Base-by-base conservation (phyloP, 2,113 vertebrate genomes). In the Tapirus terrestris region DNA sequence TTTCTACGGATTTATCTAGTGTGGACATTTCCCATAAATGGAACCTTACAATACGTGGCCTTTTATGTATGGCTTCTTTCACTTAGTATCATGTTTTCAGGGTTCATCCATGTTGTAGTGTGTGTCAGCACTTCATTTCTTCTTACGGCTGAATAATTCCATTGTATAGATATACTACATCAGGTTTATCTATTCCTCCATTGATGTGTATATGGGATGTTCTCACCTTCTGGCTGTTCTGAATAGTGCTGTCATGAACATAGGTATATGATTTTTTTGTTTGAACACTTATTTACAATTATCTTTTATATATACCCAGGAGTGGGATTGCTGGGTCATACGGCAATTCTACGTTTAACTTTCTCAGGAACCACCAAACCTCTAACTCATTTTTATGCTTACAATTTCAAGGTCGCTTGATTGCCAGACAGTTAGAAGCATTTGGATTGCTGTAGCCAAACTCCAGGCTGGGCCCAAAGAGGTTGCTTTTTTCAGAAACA, bases 401-500 rank as follows among this genome's bases (percentile, higher is more conserved):
- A 70, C 4, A 60, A 21, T 87, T 94, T 84, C 76, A 96, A 95
- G 75, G 86, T 25, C 1, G 72, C 83, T 96, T 60, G 58, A 85
- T 86, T 23, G 79, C 31, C 53, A 87, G 18, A 68, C 48, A 68
- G 70, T 95, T 94, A 91, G 58, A 21, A 65, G 86, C n/a, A 79
- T 21, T 1, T 36, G 51, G 53, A 56, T 12, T 29, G 16, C 68
- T 83, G 43, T 2, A 87, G 70, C 20, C 45, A 72, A 87, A 73
- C 27, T 29, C 33, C 43, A 60, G 77, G 29, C 17, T 4, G 18
- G 65, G 65, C 60, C 70, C 43, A 14, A 76, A 85, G n/a, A 61
- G 29, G 48, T 67, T 85, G 96, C 75, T 93, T 77, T 77, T 93
- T 80, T 60, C 91, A 80, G 83, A 96, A 97, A 60, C 63, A 68